Evolutionary conservation across 2,888 invertebrate species (phyloP), one percentile per base, ranked within the genome.

Genomic region (Nomada lathburiana): DNA sequence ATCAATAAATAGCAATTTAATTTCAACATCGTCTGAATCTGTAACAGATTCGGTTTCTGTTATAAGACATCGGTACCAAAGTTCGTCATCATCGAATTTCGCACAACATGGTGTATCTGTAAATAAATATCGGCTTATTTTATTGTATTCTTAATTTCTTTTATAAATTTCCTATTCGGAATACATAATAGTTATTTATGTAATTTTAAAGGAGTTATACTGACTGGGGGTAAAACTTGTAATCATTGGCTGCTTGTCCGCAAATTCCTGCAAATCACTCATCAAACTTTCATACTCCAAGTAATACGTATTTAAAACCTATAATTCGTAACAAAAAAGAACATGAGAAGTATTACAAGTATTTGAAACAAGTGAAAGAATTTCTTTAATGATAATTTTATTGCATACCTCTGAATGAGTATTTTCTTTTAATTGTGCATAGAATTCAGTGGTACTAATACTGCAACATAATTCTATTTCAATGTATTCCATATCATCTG

Each of bases 61-160:
- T 70, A 98, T 95, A 18, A 94, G 90, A 0, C 96, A 97, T 80
- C 98, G 95, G 91, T 97, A 97, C 97, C 97, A 98, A 52, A 93
- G 89, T 90, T 97, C 97, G 70, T 95, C 95, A 70, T 95, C 95
- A 93, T 87, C 95, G 96, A 63, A 95, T 93, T 50, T 96, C 95
- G 77, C 96, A 93, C 96, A 94, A 90, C 98, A 98, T 0, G 96
- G 95, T 90, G 93, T 92, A 78, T 92, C 95, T 94, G 77, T 20
- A 74, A 65, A 79, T 20, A 57, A 2, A 59, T 68, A 53, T 52
- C 36, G 36, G 36, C 36, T 5, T 23, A 0, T 47, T 23, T 62
- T 42, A 36, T 55, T 53, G 42, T 20, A 63, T 63, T 2, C 18
- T n/a, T n/a, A 47, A 13, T 4, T 57, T 23, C 20, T 4, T 23